Conservation (phyloP, 2,113 vertebrate genomes). For the Eidolon helvum region DNA sequence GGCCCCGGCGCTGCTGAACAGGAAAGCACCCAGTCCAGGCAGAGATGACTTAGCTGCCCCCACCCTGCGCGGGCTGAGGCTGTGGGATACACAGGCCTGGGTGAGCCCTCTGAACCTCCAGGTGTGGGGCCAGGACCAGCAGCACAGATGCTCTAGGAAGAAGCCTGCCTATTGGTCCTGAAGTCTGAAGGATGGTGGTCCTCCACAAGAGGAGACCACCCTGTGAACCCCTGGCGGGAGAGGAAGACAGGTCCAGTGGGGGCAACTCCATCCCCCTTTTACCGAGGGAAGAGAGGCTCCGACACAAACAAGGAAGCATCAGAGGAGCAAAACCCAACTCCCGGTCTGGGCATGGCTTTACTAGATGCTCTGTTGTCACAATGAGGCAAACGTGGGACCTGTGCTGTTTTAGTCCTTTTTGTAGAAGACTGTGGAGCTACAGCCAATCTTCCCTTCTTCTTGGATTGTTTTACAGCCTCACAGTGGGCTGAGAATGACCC, state of each 20-base stretch:
- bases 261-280: background rate
- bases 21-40: background rate
- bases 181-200: background rate
- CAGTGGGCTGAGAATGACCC: background rate
- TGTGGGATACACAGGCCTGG: background rate
- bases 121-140: background rate
- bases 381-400: background rate
- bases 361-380: rapidly evolving
- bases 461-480: background rate
- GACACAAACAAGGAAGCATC: background rate
- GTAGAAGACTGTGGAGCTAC: background rate
- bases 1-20: background rate
- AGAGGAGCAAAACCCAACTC: background rate
- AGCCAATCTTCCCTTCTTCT: background rate
- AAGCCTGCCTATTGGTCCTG: background rate
- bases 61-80: background rate
- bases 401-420: rapidly evolving
- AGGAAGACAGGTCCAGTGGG: background rate
- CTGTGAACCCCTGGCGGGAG: background rate
- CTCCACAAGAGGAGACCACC: background rate
- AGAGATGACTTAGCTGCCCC: background rate
- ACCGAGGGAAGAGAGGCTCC: background rate
- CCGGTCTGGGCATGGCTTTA: background rate
- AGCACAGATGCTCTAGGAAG: background rate
- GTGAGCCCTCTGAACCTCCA: background rate